Evolutionary conservation across 2,113 vertebrate species (phyloP), one percentile per base, ranked within the genome.

Genomic region (Pristiophorus japonicus): DNA sequence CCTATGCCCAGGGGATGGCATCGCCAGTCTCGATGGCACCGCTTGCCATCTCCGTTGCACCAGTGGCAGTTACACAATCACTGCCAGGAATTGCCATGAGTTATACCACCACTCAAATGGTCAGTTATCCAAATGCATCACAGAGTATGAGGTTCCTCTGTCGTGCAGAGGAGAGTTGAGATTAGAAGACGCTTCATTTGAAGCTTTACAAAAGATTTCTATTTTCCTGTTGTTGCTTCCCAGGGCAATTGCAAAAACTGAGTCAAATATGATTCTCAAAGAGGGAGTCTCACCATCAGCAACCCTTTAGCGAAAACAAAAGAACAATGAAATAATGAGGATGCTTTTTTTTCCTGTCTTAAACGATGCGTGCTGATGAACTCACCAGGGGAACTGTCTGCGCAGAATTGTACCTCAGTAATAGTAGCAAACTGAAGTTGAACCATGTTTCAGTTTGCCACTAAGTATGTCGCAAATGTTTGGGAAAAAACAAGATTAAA

Each of bases 11-110:
- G 97, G 98, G 99, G 85, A 98, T 99, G 99, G 99, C 98, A 0
- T 98, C 99, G 2, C 98, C 99, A 0, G 99, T 99, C 6, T 99
- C 99, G 42, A 99, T 99, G 98, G 99, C 99, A 0, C 98, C 98
- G 0, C 99, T 99, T 95, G 98, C 99, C 0, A 99, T 99, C 0
- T 99, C 99, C 0, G 99, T 99, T 96, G 98, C 99, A 0, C 99
- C 99, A 0, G 99, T 99, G 96, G 98, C 98, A 0, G 99, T 99
- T 98, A 98, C 99, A 0, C 99, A 99, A 96, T 98, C 99, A 0
- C 85, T 99, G 94, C 98, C 98, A 0, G 98, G 98, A 59, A 99
- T 99, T 97, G 99, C 99, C 95, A 99, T 99, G 98, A 99, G 98
- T 97, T 99, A 99, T 1, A 98, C 98, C 96, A 99, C 99, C 94